Evolutionary conservation across 2,797 vertebrate species (phyloP).

Genomic region (Acrocephalus scirpaceus): DNA sequence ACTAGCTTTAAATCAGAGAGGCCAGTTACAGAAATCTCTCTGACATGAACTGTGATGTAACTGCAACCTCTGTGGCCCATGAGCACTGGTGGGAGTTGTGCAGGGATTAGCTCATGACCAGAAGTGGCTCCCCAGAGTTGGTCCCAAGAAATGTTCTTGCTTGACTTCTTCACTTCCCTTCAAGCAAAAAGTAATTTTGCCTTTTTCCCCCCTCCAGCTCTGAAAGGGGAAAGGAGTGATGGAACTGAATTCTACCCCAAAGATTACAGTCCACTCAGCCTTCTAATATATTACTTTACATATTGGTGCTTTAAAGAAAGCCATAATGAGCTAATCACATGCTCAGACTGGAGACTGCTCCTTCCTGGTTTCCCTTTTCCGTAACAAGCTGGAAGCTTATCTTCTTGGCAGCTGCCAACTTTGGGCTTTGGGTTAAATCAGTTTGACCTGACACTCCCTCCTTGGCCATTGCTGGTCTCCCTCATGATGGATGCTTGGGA

Average conservation of each 20-base stretch:
- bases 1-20: not conserved
- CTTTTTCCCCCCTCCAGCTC: not conserved
- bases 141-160: not conserved
- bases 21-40: not conserved
- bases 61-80: fast-evolving
- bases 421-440: not conserved
- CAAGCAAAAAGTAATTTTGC: not conserved
- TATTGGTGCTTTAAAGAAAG: not conserved
- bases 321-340: not conserved
- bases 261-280: not conserved
- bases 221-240: not conserved
- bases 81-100: not conserved
- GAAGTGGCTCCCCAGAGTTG: not conserved
- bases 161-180: not conserved
- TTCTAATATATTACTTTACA: not conserved
- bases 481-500: not conserved
- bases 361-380: not conserved
- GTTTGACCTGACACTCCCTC: not conserved
- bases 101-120: not conserved
- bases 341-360: not conserved
- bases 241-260: not conserved
- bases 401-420: not conserved
- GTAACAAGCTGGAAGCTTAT: not conserved
- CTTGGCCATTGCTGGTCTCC: not conserved
- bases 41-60: not conserved